Evolutionary conservation across 92 coral and sea anemone species (phyloP).

Genomic region (Scolanthus callimorphus): DNA sequence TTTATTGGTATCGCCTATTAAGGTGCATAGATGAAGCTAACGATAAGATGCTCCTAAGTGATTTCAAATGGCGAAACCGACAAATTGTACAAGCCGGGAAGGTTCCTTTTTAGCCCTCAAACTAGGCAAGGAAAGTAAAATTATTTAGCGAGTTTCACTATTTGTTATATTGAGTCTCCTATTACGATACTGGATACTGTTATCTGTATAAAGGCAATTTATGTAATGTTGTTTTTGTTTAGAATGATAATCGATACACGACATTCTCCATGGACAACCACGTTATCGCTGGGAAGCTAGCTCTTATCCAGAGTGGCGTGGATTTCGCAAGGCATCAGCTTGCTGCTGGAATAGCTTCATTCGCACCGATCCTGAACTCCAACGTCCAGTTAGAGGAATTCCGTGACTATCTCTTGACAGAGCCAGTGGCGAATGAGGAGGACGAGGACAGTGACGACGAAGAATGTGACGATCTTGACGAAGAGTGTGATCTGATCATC

Average conservation of each 20-base stretch:
- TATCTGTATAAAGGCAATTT: too few relatives aligned
- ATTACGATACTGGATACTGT: not conserved
- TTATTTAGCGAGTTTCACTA: too few relatives aligned
- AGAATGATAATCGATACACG: slow-evolving; percentile 10
- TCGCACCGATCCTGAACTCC: slow-evolving; percentile 32
- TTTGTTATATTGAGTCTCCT: not conserved
- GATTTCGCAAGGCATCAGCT: slow-evolving; percentile 64
- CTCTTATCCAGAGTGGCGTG: slow-evolving; percentile 35
- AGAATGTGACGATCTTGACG: slow-evolving; percentile 18
- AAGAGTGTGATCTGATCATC: not conserved
- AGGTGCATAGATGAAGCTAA: too few relatives aligned
- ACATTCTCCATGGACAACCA: slow-evolving; percentile 25
- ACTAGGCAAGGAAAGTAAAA: too few relatives aligned
- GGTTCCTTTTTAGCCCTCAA: too few relatives aligned
- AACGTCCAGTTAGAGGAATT: slow-evolving; percentile 18
- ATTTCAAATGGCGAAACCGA: too few relatives aligned
- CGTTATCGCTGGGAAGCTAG: slow-evolving; percentile 44
- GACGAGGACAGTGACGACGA: not conserved
- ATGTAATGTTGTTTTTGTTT: not conserved
- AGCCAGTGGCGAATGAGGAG: not conserved
- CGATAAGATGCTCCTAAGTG: too few relatives aligned
- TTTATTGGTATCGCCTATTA: too few relatives aligned
- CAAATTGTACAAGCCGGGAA: too few relatives aligned
- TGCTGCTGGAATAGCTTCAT: slow-evolving; percentile 39
- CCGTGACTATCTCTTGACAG: slow-evolving; percentile 23